These are phyloP conservation scores for Tholera decimalis DNA, from an alignment of 2,888 invertebrate species.

Conservation along the genomic window DNA sequence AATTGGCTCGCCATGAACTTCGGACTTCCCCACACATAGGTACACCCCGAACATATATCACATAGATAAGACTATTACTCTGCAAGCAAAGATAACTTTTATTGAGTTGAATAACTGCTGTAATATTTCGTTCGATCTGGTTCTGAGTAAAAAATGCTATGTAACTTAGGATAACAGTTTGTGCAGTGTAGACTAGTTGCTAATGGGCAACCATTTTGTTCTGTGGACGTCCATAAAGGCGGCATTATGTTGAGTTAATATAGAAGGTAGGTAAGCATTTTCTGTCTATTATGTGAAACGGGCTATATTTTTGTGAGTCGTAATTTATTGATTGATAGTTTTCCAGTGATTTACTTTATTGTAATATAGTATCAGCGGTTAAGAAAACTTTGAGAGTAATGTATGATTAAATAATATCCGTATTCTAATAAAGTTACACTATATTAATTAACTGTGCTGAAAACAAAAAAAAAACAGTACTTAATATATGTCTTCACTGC, in stretches of 20 bases:
- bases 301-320: not conserved
- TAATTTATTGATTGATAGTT: conserved; percentile 1
- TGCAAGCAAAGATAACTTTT: conserved; percentile 60
- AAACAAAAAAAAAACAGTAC: too few relatives aligned
- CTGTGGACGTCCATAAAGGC: conserved; percentile 41
- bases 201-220: conserved; percentile 49
- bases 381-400: too few relatives aligned
- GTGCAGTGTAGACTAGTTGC: conserved; percentile 32
- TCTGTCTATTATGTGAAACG: not conserved
- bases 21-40: conserved; percentile 53
- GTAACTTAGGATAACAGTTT: conserved; percentile 50
- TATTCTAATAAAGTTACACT: too few relatives aligned
- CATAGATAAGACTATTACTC: conserved; percentile 65
- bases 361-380: not conserved
- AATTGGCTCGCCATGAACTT: conserved; percentile 62
- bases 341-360: not conserved
- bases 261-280: conserved; percentile 7
- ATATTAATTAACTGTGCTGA: too few relatives aligned
- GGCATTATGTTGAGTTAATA: conserved; percentile 10
- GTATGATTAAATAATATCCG: too few relatives aligned
- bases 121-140: conserved; percentile 55
- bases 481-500: too few relatives aligned
- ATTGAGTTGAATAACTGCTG: conserved; percentile 63
- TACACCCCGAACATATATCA: conserved; percentile 63
- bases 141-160: conserved; percentile 44